Base-by-base conservation (phyloP, 2,797 vertebrate genomes). In the Phataginus tricuspis region DNA sequence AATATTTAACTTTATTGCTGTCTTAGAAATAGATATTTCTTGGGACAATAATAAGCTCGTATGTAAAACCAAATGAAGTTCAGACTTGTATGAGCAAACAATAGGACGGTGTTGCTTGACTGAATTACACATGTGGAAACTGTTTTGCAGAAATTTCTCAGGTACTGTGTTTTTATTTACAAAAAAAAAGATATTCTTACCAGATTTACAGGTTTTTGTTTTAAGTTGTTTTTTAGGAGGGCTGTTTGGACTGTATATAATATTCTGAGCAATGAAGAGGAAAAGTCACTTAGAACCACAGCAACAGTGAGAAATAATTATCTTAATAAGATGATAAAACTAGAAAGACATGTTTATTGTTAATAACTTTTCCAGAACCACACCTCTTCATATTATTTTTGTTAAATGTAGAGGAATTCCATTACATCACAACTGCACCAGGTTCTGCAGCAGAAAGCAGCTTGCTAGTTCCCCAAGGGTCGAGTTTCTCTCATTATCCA, bases 301-400 rank as follows among this genome's bases (percentile, higher is more conserved):
- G 89, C 64, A 74, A 91, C 88, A 63, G 37, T 61, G 64, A 96
- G 77, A 42, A 34, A 5, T 42, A n/a, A 14, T 66, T 49, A 90
- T 45, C 64, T 3, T 95, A 71, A 68, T 92, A 78, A 95, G 84
- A 94, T 86, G 79, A 79, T 89, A 79, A 93, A 92, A 94, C 72
- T 82, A 31, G 86, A 88, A 95, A 94, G 86, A 61, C 74, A 69
- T 91, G 72, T 91, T 91, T 92, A 84, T 86, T 86, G 79, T 89
- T 97, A 94, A 96, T 95, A 97, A 96, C 91, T 96, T 96, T 95
- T 84, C 95, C 94, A 96, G 96, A 96, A 90, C 91, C 89, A 91
- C 96, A 91, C 96, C 96, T 96, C 66, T 90, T 96, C 69, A 91
- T 93, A 94, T 72, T 85, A 90, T 94, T 97, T 96, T 97, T 95